These are phyloP conservation scores for Periophthalmus modestus DNA, from an alignment of 2,113 vertebrate species.

Conservation along the genomic window DNA sequence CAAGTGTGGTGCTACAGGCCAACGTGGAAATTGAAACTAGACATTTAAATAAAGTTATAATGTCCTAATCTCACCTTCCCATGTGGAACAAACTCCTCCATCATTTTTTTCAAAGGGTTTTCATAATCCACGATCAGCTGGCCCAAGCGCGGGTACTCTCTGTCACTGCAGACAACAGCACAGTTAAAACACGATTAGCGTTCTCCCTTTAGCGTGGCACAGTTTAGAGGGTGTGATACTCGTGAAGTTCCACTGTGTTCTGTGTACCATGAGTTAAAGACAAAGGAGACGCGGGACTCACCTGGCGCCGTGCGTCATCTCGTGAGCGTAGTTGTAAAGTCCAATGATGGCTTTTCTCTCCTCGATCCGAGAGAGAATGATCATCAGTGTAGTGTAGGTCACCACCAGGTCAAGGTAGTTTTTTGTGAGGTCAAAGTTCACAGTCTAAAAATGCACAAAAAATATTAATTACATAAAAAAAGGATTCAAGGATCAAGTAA, in stretches of 20 bases:
- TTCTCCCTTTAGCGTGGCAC: not conserved
- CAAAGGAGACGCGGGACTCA: constrained; percentile 47
- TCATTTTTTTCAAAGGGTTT: constrained; percentile 98
- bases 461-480: no score
- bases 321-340: constrained; percentile 97
- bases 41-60: not conserved
- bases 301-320: constrained; percentile 99
- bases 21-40: no score
- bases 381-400: constrained; percentile 98
- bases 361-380: constrained; percentile 94
- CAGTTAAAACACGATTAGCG: not conserved
- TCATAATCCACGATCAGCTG: constrained; percentile 99
- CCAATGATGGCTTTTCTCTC: constrained; percentile 98
- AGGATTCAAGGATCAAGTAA: no score
- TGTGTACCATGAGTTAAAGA: no score
- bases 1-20: no score
- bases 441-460: constrained; percentile 76
- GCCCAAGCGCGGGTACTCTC: constrained; percentile 95
- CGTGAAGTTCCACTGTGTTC: no score
- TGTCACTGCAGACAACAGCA: constrained; percentile 80
- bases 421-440: constrained; percentile 98
- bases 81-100: constrained; percentile 99
- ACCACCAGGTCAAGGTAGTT: constrained; percentile 98
- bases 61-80: constrained; percentile 80
- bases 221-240: not conserved